These are phyloP conservation scores for Platyscapa corneri DNA, from an alignment of 1,140 invertebrate species.

Conservation along the genomic window DNA sequence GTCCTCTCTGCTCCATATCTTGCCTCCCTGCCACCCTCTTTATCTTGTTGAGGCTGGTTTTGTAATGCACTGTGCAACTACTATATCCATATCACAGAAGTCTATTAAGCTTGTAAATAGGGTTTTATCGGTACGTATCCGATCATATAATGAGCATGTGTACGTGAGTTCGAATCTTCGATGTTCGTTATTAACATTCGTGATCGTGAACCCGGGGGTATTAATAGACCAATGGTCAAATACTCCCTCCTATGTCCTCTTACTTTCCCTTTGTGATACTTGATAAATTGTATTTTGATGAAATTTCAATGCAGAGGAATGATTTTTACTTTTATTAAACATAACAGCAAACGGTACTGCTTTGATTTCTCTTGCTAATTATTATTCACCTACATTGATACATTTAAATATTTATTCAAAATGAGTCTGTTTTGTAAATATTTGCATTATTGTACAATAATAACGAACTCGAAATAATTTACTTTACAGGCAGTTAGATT, in stretches of 20 bases:
- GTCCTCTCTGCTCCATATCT: too few species aligned
- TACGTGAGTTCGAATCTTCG: not conserved
- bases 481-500: too few species aligned
- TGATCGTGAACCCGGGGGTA: not conserved
- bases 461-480: too few species aligned
- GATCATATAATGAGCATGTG: not conserved
- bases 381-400: too few species aligned
- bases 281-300: not conserved
- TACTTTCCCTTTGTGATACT: too few species aligned
- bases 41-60: not conserved
- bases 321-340: too few species aligned
- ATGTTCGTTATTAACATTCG: not conserved
- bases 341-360: too few species aligned
- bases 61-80: not conserved
- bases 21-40: not conserved
- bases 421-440: too few species aligned
- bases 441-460: too few species aligned
- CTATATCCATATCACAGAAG: not conserved
- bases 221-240: slow-evolving; percentile 4
- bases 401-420: too few species aligned
- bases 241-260: not conserved
- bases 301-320: not conserved
- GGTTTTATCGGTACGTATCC: slow-evolving; percentile 1
- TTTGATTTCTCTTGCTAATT: too few species aligned
- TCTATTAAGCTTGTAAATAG: not conserved